Evolutionary conservation across 2,113 vertebrate genomes (phyloP).

Genomic region (Menura novaehollandiae): DNA sequence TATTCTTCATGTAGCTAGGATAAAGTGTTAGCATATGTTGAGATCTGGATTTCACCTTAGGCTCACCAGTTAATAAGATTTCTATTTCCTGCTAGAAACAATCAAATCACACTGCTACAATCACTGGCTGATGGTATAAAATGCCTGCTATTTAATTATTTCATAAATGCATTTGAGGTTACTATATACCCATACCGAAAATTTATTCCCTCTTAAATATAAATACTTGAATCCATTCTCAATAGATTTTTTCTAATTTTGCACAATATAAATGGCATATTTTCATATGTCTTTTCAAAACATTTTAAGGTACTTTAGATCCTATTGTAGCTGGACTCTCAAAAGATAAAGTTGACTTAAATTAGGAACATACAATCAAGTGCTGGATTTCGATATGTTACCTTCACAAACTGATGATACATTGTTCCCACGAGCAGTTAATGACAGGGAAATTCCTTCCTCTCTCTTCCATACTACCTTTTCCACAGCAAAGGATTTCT

Average conservation of each 20-base stretch:
- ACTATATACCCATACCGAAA: background rate
- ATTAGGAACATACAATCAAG: background rate
- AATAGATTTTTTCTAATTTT: background rate
- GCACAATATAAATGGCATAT: background rate
- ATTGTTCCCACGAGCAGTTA: background rate
- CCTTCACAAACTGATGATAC: background rate
- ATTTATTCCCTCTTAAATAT: background rate
- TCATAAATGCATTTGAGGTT: background rate
- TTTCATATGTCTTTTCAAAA: background rate
- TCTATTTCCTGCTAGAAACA: slow-evolving; percentile 5
- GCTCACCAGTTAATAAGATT: background rate
- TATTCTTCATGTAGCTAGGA: background rate
- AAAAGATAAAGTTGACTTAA: background rate
- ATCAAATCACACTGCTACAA: background rate
- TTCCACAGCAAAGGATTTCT: background rate
- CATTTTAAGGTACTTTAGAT: background rate
- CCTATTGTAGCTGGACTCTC: background rate
- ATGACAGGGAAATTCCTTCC: background rate
- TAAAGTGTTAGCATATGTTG: background rate
- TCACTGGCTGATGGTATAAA: background rate
- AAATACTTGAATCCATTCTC: background rate
- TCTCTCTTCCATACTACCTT: background rate
- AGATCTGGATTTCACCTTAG: background rate
- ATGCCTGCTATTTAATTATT: background rate
- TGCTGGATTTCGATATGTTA: accelerated